Evolutionary conservation across 2,888 invertebrate species (phyloP).

Genomic region (Zygaena filipendulae): DNA sequence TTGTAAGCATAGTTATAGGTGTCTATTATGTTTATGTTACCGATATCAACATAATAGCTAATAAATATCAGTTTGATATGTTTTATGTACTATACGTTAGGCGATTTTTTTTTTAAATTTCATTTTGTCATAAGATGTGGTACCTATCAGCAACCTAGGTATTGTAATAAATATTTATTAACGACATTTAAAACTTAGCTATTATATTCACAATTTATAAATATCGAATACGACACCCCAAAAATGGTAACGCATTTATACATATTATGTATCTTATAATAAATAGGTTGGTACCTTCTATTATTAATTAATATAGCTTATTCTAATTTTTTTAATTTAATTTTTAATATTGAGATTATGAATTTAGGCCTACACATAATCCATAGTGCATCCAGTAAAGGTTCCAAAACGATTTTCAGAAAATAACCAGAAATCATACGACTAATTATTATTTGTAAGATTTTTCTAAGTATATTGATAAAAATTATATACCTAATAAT

Average conservation of each 20-base stretch:
- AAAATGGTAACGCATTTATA: slow-evolving; percentile 42
- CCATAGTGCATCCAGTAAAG: no score
- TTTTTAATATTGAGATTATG: slow-evolving; percentile 39
- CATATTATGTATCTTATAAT: no score
- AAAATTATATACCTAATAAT: not conserved
- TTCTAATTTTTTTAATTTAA: no score
- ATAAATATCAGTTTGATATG: slow-evolving; percentile 57
- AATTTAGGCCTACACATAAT: slow-evolving; percentile 46
- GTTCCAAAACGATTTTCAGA: not conserved
- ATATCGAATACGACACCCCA: slow-evolving; percentile 37
- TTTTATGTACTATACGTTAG: slow-evolving; percentile 60
- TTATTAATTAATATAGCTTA: no score
- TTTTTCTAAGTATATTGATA: not conserved
- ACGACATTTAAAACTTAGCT: slow-evolving; percentile 21
- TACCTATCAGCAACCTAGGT: slow-evolving; percentile 32
- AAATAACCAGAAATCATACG: no score
- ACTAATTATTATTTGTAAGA: no score
- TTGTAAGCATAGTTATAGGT: no score
- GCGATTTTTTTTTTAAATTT: slow-evolving; percentile 36
- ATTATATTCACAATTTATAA: slow-evolving; percentile 31
- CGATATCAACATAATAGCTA: no score
- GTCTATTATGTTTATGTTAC: no score
- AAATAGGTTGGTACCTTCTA: not conserved
- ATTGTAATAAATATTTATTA: slow-evolving; percentile 28
- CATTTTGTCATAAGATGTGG: slow-evolving; percentile 44